Conservation (phyloP, 2,797 vertebrate genomes). For the Telmatherina bonti region DNA sequence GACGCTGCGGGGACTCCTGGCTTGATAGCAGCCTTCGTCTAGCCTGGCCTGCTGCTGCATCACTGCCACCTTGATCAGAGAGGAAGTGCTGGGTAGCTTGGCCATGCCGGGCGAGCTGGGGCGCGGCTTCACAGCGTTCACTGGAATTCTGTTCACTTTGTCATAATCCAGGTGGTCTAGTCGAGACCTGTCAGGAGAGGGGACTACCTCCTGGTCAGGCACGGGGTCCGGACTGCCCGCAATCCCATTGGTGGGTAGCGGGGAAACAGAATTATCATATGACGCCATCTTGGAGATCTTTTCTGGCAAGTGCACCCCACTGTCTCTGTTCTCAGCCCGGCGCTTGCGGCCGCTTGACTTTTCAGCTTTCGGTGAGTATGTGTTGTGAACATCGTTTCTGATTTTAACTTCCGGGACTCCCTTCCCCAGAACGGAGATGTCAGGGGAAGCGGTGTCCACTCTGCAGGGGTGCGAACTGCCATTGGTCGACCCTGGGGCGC, state of each 20-base stretch:
- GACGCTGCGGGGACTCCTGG: slow-evolving; percentile 89
- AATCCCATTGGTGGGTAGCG: slow-evolving; percentile 92
- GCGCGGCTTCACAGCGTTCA: slow-evolving; percentile 96
- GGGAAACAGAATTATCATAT: slow-evolving; percentile 86
- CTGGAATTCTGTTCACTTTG: slow-evolving; percentile 92
- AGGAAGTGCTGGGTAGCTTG: slow-evolving; percentile 92
- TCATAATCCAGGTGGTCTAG: slow-evolving; percentile 91
- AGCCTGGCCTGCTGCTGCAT: slow-evolving; percentile 90
- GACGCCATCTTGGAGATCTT: slow-evolving; percentile 88
- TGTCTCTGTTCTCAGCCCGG: slow-evolving; percentile 89
- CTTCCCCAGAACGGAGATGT: slow-evolving; percentile 80
- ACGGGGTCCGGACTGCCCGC: slow-evolving; percentile 89
- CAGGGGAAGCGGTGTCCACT: slow-evolving; percentile 82
- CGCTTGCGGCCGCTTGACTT: slow-evolving; percentile 90
- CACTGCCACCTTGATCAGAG: slow-evolving; percentile 90
- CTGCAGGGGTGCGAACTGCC: slow-evolving; percentile 91
- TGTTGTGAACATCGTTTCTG: slow-evolving; percentile 93
- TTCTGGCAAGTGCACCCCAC: slow-evolving; percentile 84
- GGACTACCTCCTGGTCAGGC: slow-evolving; percentile 81
- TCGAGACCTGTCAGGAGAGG: slow-evolving; percentile 82
- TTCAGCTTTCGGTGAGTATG: slow-evolving; percentile 91
- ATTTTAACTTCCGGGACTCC: slow-evolving; percentile 89
- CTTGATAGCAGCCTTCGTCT: slow-evolving; percentile 85
- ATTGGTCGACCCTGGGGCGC: slow-evolving; percentile 89
- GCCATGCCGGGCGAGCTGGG: slow-evolving; percentile 93